A percentile compares a stretch with the other conserved stretches of the same genome.
phyloP scores from a whole-genome alignment of 2,797 vertebrate genomes.

The Malurus splendens region DNA sequence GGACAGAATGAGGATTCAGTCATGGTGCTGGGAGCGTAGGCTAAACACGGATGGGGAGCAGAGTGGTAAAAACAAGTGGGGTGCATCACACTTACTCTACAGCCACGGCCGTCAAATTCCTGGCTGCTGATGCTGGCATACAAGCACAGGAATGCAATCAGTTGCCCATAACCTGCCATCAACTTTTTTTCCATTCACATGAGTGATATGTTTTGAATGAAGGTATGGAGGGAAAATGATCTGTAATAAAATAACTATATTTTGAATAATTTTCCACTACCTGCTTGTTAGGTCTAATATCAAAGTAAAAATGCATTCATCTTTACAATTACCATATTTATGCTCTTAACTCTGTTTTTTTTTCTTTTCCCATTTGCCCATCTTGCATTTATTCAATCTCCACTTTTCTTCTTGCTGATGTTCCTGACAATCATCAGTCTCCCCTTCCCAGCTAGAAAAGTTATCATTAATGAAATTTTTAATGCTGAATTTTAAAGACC shows the following conservation, averaged over 20 bases:
- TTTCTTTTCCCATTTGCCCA: constrained; percentile 26
- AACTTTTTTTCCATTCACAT: background rate
- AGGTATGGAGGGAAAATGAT: background rate
- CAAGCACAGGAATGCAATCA: background rate
- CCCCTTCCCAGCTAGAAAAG: background rate
- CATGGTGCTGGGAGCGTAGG: rapidly evolving
- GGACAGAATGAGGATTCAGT: background rate
- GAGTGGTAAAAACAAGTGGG: background rate
- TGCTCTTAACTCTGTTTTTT: constrained; percentile 13
- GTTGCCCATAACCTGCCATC: background rate
- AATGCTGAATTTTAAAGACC: constrained; percentile 13
- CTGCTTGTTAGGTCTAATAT: constrained; percentile 7
- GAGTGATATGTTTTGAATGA: constrained; percentile 24
- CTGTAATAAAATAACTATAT: constrained; percentile 8
- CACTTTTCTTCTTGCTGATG: background rate
- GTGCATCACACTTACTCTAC: background rate
- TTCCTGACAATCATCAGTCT: constrained; percentile 40
- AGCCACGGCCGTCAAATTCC: background rate
- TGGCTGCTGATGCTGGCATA: background rate
- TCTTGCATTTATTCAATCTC: constrained; percentile 35
- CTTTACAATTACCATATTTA: constrained; percentile 51
- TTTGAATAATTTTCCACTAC: constrained; percentile 26
- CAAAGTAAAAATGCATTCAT: constrained; percentile 30
- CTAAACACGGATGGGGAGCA: background rate
- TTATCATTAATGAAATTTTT: constrained; percentile 30